Evolutionary conservation across 2,113 vertebrate genomes (phyloP).

Genomic region (Stegastes partitus): DNA sequence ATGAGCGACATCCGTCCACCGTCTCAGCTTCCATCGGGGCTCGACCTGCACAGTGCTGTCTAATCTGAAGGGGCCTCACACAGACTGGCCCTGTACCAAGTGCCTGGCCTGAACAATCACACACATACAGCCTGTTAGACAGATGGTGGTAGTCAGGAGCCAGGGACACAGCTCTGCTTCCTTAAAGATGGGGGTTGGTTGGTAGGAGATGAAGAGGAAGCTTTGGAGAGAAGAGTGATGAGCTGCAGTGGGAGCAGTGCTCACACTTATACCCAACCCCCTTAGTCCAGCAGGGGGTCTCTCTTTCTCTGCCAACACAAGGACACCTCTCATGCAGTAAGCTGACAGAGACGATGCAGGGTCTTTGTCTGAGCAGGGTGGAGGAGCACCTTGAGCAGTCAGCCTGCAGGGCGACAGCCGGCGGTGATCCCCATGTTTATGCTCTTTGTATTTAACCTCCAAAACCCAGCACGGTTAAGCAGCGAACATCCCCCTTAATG

Average conservation of each 20-base stretch:
- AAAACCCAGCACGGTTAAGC: slow-evolving; percentile 5
- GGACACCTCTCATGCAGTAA: slow-evolving; percentile 46
- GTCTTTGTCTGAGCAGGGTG: slow-evolving; percentile 48
- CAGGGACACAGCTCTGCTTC: slow-evolving; percentile 24
- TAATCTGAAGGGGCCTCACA: slow-evolving; percentile 50
- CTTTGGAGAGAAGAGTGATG: slow-evolving; percentile 20
- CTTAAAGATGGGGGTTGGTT: slow-evolving; percentile 58
- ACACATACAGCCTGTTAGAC: slow-evolving; percentile 66
- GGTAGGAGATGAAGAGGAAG: slow-evolving; percentile 43
- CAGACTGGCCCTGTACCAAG: slow-evolving; percentile 28
- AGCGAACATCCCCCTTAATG: background rate
- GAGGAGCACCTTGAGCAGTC: slow-evolving; percentile 35
- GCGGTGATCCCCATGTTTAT: slow-evolving; percentile 28
- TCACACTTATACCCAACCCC: slow-evolving; percentile 50
- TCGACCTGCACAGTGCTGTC: slow-evolving; percentile 18
- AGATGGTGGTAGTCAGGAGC: slow-evolving; percentile 67
- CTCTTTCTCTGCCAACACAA: slow-evolving; percentile 58
- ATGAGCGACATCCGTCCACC: slow-evolving; percentile 23
- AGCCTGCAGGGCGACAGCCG: slow-evolving; percentile 2
- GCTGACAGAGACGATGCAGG: slow-evolving; percentile 35
- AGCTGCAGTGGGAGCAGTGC: slow-evolving; percentile 12
- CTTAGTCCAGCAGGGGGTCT: slow-evolving; percentile 48
- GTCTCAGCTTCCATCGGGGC: slow-evolving; percentile 31
- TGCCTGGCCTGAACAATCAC: slow-evolving; percentile 42
- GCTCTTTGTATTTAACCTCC: slow-evolving; percentile 44